Base-by-base conservation (phyloP, 30 jellyfish, hydroid and myxozoan species). In the Mastigias papua region DNA sequence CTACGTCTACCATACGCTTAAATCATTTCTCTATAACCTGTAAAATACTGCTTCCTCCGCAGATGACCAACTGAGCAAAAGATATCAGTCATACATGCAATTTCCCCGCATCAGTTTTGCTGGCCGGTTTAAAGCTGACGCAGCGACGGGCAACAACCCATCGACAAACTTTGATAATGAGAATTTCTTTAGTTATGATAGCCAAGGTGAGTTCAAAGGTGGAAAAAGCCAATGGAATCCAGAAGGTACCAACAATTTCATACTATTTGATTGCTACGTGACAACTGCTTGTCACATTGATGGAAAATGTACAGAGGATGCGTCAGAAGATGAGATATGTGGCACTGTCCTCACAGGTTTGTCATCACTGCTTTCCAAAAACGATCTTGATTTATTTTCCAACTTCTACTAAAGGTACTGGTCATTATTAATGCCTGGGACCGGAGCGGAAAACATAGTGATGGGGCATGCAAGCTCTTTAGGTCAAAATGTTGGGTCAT, bases 221-320 rank as follows among this genome's bases (percentile, higher is more conserved):
- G 93, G 93, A 9, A 83, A 83, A 57, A 32, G 30, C 61, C 74
- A 83, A 83, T 83, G 93, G 93, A 83, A 83, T 31, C 81, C 93
- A 6, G 81, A 83, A 0, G 86, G 93, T 29, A 83, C 86, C 63
- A 83, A 83, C 25, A 86, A 83, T 33, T 70, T 83, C 75, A 20
- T 23, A 17, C 27, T 83, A 63, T 2, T 69, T 26, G 63, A 60
- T 50, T 83, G 93, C 33, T 21, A 32, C 48, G 93, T 83, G 61
- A 83, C 79, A 23, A 70, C 87, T 61, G 86, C 93, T 20, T 83
- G 93, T 48, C 93, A 72, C 57, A 66, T 42, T 4, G 71, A 57
- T 69, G 93, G 93, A 1, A 26, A 70, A 6, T 83, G 93, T 58
- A 71, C 86, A 6, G 75, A 63, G 26, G n/a, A 50, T 13, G 16